These are phyloP conservation scores for Carcharodon carcharias DNA, from an alignment of 2,797 vertebrate species.

Conservation along the genomic window DNA sequence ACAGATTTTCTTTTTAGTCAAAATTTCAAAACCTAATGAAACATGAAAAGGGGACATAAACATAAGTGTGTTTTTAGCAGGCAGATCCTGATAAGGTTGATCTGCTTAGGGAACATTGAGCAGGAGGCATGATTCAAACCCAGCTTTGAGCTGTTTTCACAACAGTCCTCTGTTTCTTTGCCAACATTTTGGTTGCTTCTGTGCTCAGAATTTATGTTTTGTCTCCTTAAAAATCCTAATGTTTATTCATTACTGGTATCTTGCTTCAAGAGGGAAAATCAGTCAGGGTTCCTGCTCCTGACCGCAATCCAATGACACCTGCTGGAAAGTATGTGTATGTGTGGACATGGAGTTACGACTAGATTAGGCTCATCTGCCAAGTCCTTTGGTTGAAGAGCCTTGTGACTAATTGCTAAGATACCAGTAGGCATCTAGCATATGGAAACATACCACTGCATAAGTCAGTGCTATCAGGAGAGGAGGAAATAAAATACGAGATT, in stretches of 20 bases:
- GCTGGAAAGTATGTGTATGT: not conserved
- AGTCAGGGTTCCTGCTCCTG: not conserved
- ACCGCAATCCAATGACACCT: not conserved
- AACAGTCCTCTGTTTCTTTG: conserved; percentile 10
- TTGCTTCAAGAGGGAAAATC: not conserved
- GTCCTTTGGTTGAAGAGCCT: no score
- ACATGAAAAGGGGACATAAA: not conserved
- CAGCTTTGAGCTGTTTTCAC: not conserved
- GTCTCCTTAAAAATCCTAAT: not conserved
- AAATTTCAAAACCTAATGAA: not conserved
- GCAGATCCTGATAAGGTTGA: not conserved
- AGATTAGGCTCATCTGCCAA: no score
- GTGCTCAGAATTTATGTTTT: not conserved
- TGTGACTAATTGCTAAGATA: no score
- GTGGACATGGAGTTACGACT: no score
- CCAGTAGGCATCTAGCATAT: not conserved
- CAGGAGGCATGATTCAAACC: not conserved
- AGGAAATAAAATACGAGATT: not conserved
- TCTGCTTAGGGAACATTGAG: not conserved
- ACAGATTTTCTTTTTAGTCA: not conserved
- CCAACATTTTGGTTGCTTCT: not conserved
- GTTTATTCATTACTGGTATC: not conserved
- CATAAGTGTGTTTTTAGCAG: not conserved
- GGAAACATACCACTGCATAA: not conserved
- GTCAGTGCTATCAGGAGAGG: not conserved